Base-by-base conservation (phyloP, 1,140 invertebrate genomes). In the Drosophila mojavensis region DNA sequence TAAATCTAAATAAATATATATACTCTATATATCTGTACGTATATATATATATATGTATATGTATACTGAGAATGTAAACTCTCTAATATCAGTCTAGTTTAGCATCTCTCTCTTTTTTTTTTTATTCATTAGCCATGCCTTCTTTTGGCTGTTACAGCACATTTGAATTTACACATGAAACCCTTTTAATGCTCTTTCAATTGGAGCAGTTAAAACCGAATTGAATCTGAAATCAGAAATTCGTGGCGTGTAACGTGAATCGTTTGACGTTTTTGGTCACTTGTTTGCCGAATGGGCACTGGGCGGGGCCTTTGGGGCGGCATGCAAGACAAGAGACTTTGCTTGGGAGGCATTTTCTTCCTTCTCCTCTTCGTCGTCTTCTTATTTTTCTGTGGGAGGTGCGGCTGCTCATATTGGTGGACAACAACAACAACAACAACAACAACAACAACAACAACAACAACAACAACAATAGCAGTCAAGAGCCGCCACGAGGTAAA, bases 401-500 rank as follows among this genome's bases (percentile, higher is more conserved):
- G 64, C 65, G 54, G 64, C 43, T 62, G 56, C 33, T 64, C 59
- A 69, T 62, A 59, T 58, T 28, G 28, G 54, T 30, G 41, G 11
- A 24, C 24, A 30, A 47, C 41, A 58, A n/a, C 36, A 47, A 56
- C 50, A 62, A 24, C 24, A 30, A 47, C 41, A 58, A 7, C 36
- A 47, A 56, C 50, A 62, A 17, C 11, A 65, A 43, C 28, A 55
- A n/a, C 36, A 47, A 56, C 50, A 62, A 24, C 24, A 30, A 48
- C 41, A 58, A 9, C 36, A 47, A 56, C 50, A 62, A 20, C 11
- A 65, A 43, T 17, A 48, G 15, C 33, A 30, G 13, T 48, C 13
- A 43, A 33, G 43, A 20, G 33, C 24, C 63, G 20, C 20, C 20
- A 15, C 63, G 48, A 72, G 74, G 74, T 76, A 76, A 76, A 76